Evolutionary conservation across 2,113 vertebrate genomes (phyloP).

Genomic region (Xiphias gladius): DNA sequence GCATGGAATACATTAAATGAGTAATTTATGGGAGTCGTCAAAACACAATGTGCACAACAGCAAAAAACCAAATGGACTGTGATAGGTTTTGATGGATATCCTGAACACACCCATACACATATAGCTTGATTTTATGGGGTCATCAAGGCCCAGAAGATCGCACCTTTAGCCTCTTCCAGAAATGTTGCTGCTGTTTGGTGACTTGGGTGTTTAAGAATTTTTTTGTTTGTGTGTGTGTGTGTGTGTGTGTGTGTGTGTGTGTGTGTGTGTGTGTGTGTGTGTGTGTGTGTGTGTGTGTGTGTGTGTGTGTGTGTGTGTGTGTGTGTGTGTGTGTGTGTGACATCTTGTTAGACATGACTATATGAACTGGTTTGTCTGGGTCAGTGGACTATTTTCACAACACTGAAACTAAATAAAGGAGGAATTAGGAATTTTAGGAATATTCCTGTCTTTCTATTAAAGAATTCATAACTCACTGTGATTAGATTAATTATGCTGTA

Average conservation of each 20-base stretch:
- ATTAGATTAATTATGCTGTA: neutral
- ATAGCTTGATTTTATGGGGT: slow-evolving; percentile 17
- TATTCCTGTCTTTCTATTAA: neutral
- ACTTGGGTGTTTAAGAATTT: neutral
- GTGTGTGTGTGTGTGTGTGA: neutral
- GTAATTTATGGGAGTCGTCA: slow-evolving; percentile 44
- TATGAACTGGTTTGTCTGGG: neutral
- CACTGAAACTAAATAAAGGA: neutral
- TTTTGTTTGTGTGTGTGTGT: neutral
- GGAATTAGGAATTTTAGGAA: neutral
- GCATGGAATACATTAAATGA: slow-evolving; percentile 39
- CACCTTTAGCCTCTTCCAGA: neutral
- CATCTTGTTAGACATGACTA: neutral
- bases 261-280: neutral
- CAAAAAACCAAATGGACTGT: slow-evolving; percentile 45
- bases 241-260: neutral
- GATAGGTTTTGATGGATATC: slow-evolving; percentile 34
- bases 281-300: neutral
- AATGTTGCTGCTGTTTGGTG: neutral
- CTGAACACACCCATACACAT: slow-evolving; percentile 3
- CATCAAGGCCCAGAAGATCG: slow-evolving; percentile 2
- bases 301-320: neutral
- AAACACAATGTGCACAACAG: slow-evolving; percentile 33
- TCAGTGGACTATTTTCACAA: neutral
- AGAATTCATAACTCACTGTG: neutral